Conservation (phyloP, 2,113 vertebrate genomes). For the Istiophorus platypterus region DNA sequence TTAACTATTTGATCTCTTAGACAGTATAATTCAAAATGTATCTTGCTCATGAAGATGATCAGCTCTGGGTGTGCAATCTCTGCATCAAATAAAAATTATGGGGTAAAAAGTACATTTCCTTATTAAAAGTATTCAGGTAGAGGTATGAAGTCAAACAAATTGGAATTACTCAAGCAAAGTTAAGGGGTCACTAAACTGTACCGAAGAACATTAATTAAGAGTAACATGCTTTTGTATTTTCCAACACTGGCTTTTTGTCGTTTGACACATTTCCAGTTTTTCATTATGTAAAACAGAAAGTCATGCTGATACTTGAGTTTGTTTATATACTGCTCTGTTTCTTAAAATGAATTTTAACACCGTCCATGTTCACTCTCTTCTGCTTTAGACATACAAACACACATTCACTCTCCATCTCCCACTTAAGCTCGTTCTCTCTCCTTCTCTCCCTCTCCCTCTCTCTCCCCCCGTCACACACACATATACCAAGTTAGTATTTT, state of each 20-base stretch:
- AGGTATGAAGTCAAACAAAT: too few relatives aligned
- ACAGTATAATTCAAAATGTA: too few relatives aligned
- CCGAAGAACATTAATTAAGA: too few relatives aligned
- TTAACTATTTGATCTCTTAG: too few relatives aligned
- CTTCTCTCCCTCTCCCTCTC: not conserved
- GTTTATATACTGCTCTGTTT: too few relatives aligned
- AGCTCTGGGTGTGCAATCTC: not conserved
- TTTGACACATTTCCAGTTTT: not conserved
- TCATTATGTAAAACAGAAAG: not conserved
- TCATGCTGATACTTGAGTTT: not conserved
- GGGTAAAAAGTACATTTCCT: not conserved
- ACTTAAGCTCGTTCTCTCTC: not conserved
- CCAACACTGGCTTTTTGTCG: not conserved
- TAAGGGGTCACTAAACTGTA: too few relatives aligned
- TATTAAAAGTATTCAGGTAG: too few relatives aligned
- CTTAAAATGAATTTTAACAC: not conserved
- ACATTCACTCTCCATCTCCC: not conserved
- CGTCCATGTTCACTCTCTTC: not conserved
- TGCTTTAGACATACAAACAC: not conserved
- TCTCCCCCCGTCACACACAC: not conserved
- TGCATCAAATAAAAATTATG: too few relatives aligned
- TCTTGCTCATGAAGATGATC: not conserved
- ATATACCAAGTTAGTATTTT: slow-evolving; percentile 22
- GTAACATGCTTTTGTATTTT: too few relatives aligned
- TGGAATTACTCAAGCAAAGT: too few relatives aligned